Base-by-base conservation (phyloP, 1,140 invertebrate species). In the Dendroctonus valens region DNA sequence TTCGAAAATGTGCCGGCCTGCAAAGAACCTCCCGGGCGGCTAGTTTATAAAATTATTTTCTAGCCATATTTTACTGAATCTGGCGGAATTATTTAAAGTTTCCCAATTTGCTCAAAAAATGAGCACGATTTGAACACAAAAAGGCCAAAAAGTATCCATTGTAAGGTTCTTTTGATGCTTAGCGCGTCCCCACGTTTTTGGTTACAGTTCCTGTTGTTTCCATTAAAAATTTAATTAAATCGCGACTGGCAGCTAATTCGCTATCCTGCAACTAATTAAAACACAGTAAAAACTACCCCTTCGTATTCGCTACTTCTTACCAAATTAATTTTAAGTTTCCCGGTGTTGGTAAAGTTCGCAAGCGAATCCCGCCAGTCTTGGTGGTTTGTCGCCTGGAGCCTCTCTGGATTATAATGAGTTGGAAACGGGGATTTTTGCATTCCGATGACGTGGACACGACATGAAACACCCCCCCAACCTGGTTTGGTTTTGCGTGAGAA, bases 261-360 rank as follows among this genome's bases (percentile, higher is more conserved):
- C 46, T 48, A 9, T n/a, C 50, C 11, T 11, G 38, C 7, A 55
- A 41, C 8, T 55, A 55, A 55, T 55, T 55, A 55, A 55, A 55
- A 55, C 53, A 39, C 37, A 39, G 39, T 41, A 55, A 55, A 55
- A 55, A 40, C 39, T 55, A 41, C 53, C 53, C 53, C 37, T 39
- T 41, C 53, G 26, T 41, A 38, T 55, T 40, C 53, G 15, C 15
- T 41, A 55, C 53, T 55, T 55, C 53, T 55, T 39, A 55, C 37
- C 53, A 55, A 55, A 55, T 39, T 55, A 40, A 55, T 39, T 55
- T 41, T n/a, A 55, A n/a, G 26, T 55, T 55, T 55, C 11, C 53
- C 26, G 39, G 53, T 37, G 11, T 12, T 12, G 8, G 42, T 37
- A 55, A 55, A 55, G 37, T 55, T 55, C 9, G 53, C 38, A n/a